Conservation (phyloP, 1,140 invertebrate species). For the Bombus confusus region DNA sequence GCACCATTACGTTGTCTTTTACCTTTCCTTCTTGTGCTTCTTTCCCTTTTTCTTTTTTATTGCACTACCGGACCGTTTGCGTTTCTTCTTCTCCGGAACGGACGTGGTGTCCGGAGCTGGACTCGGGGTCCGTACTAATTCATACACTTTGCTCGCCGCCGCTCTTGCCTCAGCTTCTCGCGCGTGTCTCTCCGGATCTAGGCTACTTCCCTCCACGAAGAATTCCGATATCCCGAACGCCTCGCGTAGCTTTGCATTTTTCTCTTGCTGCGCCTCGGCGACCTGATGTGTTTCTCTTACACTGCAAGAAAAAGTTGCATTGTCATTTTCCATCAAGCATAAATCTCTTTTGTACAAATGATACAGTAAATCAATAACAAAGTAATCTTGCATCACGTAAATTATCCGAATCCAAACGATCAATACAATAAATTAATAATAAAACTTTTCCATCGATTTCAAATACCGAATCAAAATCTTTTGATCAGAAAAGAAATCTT, state of each 20-base stretch:
- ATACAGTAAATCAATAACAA: background rate
- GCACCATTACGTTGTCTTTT: slow-evolving; percentile 67
- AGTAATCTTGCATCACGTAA: background rate
- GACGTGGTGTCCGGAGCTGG: slow-evolving; percentile 63
- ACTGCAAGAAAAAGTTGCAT: slow-evolving; percentile 81
- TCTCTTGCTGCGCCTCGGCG: slow-evolving; percentile 97
- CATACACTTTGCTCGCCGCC: slow-evolving; percentile 84
- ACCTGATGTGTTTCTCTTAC: slow-evolving; percentile 97
- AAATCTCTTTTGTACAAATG: background rate
- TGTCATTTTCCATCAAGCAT: background rate
- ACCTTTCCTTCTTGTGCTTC: slow-evolving; percentile 80
- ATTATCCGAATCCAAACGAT: background rate
- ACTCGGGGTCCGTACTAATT: slow-evolving; percentile 75
- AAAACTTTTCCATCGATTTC: background rate
- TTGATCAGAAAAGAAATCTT: too few species aligned
- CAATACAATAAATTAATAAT: background rate
- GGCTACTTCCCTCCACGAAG: slow-evolving; percentile 96
- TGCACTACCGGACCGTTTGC: slow-evolving; percentile 73
- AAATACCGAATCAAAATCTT: background rate
- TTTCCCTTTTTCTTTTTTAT: slow-evolving; percentile 78
- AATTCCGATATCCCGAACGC: slow-evolving; percentile 97
- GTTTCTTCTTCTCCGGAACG: slow-evolving; percentile 74
- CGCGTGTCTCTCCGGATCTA: slow-evolving; percentile 92
- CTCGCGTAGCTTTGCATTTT: slow-evolving; percentile 95
- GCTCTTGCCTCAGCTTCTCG: slow-evolving; percentile 89